Evolutionary conservation across 1,140 invertebrate species (phyloP).

Genomic region (Drosophila gunungcola): DNA sequence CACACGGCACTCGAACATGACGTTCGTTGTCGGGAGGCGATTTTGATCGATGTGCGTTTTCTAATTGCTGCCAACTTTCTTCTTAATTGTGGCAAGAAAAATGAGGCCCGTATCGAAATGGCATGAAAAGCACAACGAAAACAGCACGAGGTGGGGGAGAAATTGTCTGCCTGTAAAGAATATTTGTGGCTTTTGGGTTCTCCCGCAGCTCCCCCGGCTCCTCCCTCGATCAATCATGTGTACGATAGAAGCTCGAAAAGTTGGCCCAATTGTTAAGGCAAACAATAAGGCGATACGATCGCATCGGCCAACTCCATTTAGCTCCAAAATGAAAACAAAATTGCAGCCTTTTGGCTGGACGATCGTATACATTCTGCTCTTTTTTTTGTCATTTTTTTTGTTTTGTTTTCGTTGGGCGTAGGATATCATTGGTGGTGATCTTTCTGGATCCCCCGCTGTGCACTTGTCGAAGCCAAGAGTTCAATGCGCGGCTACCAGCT

Average conservation of each 20-base stretch:
- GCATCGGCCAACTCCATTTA: slow-evolving; percentile 55
- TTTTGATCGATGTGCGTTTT: slow-evolving; percentile 80
- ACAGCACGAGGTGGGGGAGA: slow-evolving; percentile 47
- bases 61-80: slow-evolving; percentile 81
- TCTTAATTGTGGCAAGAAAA: slow-evolving; percentile 81
- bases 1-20: slow-evolving; percentile 29
- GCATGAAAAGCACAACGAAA: slow-evolving; percentile 70
- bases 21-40: slow-evolving; percentile 48
- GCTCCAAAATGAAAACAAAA: slow-evolving; percentile 69
- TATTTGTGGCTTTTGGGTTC: slow-evolving; percentile 48
- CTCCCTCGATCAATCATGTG: slow-evolving; percentile 67
- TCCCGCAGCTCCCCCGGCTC: slow-evolving; percentile 28
- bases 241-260: slow-evolving; percentile 63
- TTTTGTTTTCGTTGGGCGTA: slow-evolving; percentile 42
- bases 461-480: slow-evolving; percentile 83
- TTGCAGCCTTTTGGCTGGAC: slow-evolving; percentile 38
- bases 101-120: slow-evolving; percentile 81
- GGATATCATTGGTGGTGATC: slow-evolving; percentile 36
- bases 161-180: slow-evolving; percentile 47
- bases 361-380: neutral
- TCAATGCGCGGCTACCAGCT: slow-evolving; percentile 73
- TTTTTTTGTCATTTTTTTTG: slow-evolving; percentile 2
- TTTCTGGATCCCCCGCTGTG: slow-evolving; percentile 72
- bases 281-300: slow-evolving; percentile 63
- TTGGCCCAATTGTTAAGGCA: slow-evolving; percentile 68